phyloP scores from a whole-genome alignment of 1,140 invertebrate genomes.

The Spodoptera litura region DNA sequence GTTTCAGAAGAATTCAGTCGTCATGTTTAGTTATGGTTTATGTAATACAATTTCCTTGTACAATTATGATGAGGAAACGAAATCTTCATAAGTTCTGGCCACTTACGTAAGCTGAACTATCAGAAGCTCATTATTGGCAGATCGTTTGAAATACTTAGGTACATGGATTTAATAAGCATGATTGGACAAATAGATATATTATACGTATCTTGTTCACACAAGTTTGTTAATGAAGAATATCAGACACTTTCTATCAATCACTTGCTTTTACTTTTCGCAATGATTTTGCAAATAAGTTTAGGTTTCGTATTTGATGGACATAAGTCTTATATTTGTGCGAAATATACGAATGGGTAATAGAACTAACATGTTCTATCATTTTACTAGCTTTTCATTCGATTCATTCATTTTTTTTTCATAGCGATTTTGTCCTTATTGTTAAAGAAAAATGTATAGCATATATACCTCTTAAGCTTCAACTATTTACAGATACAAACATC shows the following conservation, averaged over 20 bases:
- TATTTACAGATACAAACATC: too few relatives aligned
- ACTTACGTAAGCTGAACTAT: constrained; percentile 9
- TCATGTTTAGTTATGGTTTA: too few relatives aligned
- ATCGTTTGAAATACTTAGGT: constrained; percentile 6
- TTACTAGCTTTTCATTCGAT: too few relatives aligned
- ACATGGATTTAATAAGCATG: constrained; percentile 4
- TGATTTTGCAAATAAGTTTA: not conserved
- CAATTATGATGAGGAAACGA: not conserved
- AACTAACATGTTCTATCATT: too few relatives aligned
- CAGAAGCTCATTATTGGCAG: not conserved
- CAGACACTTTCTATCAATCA: constrained; percentile 14
- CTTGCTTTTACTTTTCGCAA: constrained; percentile 9
- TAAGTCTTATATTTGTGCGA: too few relatives aligned
- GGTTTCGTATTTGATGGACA: too few relatives aligned
- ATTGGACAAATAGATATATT: not conserved
- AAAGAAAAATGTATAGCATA: too few relatives aligned
- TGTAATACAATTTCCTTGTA: not conserved
- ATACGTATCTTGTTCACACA: not conserved
- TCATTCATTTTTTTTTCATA: too few relatives aligned
- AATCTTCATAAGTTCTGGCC: not conserved
- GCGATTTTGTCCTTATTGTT: too few relatives aligned
- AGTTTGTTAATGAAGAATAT: constrained; percentile 4
- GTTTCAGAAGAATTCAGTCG: not conserved
- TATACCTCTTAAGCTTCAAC: too few relatives aligned
- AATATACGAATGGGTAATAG: too few relatives aligned